Evolutionary conservation across 2,113 vertebrate species (phyloP), one percentile per base, ranked within the genome.

Genomic region (Myrmecobius fasciatus): DNA sequence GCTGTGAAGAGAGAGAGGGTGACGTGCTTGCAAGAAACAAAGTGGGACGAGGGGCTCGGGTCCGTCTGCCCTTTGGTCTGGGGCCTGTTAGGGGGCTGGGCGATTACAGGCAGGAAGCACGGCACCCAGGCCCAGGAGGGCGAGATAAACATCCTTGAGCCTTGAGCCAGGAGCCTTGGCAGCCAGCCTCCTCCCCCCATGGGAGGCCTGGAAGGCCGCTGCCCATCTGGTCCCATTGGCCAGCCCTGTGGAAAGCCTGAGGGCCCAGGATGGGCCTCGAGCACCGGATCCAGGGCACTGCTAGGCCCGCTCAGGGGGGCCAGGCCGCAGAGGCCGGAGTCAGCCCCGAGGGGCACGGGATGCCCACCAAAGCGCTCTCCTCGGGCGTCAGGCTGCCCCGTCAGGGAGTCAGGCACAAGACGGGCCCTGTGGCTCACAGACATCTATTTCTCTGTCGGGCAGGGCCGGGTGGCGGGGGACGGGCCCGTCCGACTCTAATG

Each of bases 131-230:
- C 94, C 93, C 95, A 98, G 95, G 96, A 95, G 91, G 7, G 91
- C 97, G 97, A 98, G 97, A 98, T 97, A 98, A 98, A 98, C 98
- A 98, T 95, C 98, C 97, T 98, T 98, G 98, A 93, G 95, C 96
- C 97, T 95, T n/a, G 14, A 93, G 95, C 93, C 96, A 95, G 95
- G 52, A 96, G 96, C 96, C 95, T 98, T 97, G 98, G 96, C 96
- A 97, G 96, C 93, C 96, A 96, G 95, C 94, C 96, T 97, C 93
- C 89, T 52, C 98, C 98, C 97, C 98, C 97, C 93, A 95, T 89
- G 91, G 46, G 94, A 97, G 93, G 96, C 95, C 95, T 98, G 94
- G 97, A 98, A 96, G 95, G 96, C 92, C 97, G 96, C 91, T 91
- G 96, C 91, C 95, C 97, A 94, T 60, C 91, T 93, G 92, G 60